Conservation (phyloP, 2,797 vertebrate genomes). For the Cryptoblepharus egeriae region DNA sequence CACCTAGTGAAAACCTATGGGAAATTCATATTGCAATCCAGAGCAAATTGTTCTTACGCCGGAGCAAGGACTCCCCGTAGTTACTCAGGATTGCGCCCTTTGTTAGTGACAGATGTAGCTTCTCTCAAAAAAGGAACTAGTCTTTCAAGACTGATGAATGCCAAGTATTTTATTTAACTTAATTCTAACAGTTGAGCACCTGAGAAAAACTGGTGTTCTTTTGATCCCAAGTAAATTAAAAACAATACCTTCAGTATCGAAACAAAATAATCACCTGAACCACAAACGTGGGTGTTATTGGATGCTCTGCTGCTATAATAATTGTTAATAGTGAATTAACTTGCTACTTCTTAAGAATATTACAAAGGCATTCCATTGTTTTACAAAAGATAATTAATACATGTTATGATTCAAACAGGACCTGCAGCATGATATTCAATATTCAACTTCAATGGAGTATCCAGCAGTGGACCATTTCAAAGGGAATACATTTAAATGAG, state of each 20-base stretch:
- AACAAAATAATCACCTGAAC: not conserved
- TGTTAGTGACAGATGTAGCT: slow-evolving; percentile 6
- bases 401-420: not conserved
- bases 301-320: no score
- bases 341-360: not conserved
- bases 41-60: no score
- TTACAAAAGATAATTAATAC: not conserved
- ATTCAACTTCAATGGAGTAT: not conserved
- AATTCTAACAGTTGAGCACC: not conserved
- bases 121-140: not conserved
- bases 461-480: not conserved
- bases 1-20: no score
- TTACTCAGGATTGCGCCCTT: no score
- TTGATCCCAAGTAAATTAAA: not conserved
- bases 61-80: no score
- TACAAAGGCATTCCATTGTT: not conserved
- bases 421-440: not conserved
- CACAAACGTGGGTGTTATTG: not conserved
- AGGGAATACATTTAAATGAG: not conserved
- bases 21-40: no score
- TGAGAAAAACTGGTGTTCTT: not conserved
- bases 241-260: not conserved
- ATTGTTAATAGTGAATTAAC: not conserved
- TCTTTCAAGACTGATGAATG: no score
- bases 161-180: no score